Evolutionary conservation across 2,797 vertebrate species (phyloP), one percentile per base, ranked within the genome.

Genomic region (Valencia hispanica): DNA sequence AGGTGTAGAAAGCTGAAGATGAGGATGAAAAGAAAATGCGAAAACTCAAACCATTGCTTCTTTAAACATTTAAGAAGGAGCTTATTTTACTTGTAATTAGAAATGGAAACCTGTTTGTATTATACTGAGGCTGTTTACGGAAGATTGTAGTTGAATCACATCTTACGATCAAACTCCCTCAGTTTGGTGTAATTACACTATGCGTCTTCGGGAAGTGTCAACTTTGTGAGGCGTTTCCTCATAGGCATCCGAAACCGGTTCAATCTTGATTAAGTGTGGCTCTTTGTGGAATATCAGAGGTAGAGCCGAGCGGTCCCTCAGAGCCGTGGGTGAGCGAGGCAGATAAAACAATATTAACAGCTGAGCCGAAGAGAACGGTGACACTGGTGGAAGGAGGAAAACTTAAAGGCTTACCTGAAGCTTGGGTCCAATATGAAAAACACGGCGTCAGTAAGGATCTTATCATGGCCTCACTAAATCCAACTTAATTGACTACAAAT

Each of bases 401-500:
- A 77, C 80, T 70, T 79, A 70, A 77, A 88, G 92, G 93, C 94
- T 95, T 95, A 95, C 93, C 89, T 87, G 87, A 85, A 87, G 90
- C 89, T 80, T 68, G 25, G 43, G 83, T 90, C 91, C 90, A 93
- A 95, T 95, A 94, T 94, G 86, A 95, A 92, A n/a, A 89, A 84
- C 89, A 90, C 86, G 73, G 80, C 87, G 32, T 79, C 79, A 41
- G 85, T 74, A 34, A 69, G 75, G 79, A 89, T 86, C 90, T 87
- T 68, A 85, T 89, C 79, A 75, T 79, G 61, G 82, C 63, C 65
- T 75, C 68, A 70, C 79, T 93, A 95, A 95, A 95, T 95, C 95
- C 94, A 87, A 84, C 82, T 90, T 95, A 95, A 95, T 95, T 95
- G 93, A 92, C 94, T 94, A 88, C 89, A 95, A 94, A 95, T 96